These are phyloP conservation scores for Crotalus helleri DNA, from an alignment of 2,113 vertebrate species.

Conservation along the genomic window DNA sequence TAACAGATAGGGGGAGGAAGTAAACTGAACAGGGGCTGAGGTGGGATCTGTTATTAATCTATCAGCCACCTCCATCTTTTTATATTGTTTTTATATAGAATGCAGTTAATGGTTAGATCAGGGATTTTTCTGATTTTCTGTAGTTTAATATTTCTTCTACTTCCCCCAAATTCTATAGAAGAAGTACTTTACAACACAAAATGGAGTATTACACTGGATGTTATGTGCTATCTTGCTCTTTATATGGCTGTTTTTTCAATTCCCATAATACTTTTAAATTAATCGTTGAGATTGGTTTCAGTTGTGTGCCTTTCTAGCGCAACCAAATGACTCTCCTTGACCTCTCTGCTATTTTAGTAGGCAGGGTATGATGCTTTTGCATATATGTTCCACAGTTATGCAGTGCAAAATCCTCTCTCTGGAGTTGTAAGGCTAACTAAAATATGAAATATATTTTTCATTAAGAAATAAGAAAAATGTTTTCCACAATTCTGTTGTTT, in stretches of 20 bases:
- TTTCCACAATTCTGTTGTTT: neutral
- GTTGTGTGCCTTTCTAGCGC: neutral
- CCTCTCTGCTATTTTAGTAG: neutral
- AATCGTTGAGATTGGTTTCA: neutral
- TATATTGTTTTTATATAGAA: neutral
- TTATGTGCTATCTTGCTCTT: neutral
- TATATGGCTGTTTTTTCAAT: neutral
- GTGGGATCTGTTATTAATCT: neutral
- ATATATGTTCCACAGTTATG: neutral
- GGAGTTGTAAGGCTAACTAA: neutral
- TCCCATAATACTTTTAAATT: neutral
- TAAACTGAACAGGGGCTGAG: neutral
- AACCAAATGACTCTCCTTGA: neutral
- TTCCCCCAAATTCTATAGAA: neutral
- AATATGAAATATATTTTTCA: neutral
- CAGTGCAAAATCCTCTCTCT: neutral
- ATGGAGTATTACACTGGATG: neutral
- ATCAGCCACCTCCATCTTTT: neutral
- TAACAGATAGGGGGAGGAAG: neutral
- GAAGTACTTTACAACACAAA: neutral
- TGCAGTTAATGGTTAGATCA: neutral
- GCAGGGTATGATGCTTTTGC: neutral
- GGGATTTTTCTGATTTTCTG: neutral
- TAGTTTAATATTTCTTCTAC: neutral
- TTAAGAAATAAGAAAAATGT: neutral